These are phyloP conservation scores for Drosophila ezoana DNA, from an alignment of 2,888 invertebrate genomes.

Conservation along the genomic window DNA sequence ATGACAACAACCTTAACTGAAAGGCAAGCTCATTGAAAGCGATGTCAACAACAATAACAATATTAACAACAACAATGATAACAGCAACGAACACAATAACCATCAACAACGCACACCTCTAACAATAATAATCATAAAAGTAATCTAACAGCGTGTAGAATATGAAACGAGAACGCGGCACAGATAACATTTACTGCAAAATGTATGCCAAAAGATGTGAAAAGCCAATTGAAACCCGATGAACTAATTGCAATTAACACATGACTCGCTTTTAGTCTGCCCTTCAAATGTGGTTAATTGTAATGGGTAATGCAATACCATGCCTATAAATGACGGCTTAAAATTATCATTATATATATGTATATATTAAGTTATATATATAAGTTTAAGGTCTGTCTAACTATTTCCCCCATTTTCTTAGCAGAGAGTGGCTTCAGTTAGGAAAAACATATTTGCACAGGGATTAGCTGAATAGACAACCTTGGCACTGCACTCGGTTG, in stretches of 20 bases:
- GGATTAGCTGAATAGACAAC: conserved; percentile 41
- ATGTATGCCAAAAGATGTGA: conserved; percentile 36
- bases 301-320: conserved; percentile 33
- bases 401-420: too few relatives aligned
- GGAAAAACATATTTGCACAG: not conserved
- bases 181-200: conserved; percentile 37
- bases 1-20: conserved; percentile 34
- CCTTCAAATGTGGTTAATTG: conserved; percentile 38
- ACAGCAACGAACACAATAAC: conserved; percentile 26
- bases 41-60: conserved; percentile 37
- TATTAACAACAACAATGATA: conserved; percentile 27
- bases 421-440: too few relatives aligned
- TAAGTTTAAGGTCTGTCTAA: too few relatives aligned
- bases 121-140: conserved; percentile 48
- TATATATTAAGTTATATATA: too few relatives aligned
- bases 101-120: conserved; percentile 31
- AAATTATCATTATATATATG: too few relatives aligned
- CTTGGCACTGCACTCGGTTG: conserved; percentile 39
- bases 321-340: not conserved
- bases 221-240: conserved; percentile 44
- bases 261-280: not conserved
- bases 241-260: conserved; percentile 29
- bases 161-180: conserved; percentile 8
- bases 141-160: conserved; percentile 39
- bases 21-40: conserved; percentile 36